Percentiles rank a stretch among this genome's conserved stretches.
phyloP scores from a whole-genome alignment of 2,888 invertebrate species.

The Synergus laeviventris region DNA sequence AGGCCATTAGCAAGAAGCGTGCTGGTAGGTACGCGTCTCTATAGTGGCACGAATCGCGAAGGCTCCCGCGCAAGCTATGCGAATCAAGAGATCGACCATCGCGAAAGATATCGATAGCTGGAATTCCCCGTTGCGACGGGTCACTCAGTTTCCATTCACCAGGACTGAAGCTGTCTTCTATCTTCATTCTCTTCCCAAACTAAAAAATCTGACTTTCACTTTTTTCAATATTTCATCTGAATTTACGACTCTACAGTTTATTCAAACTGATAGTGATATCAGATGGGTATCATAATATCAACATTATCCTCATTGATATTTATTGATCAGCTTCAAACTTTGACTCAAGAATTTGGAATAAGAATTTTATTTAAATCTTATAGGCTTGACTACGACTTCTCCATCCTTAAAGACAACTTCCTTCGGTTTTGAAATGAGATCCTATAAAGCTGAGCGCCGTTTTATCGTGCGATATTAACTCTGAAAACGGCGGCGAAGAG shows the following conservation, averaged over 20 bases:
- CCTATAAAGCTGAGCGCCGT: slow-evolving; percentile 59
- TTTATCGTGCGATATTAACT: slow-evolving; percentile 62
- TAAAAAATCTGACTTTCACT: not conserved
- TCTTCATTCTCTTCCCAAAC: not conserved
- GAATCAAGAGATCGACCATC: slow-evolving; percentile 45
- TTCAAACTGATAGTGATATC: no score
- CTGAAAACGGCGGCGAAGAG: slow-evolving; percentile 52
- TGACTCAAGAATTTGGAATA: not conserved
- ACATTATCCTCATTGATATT: no score
- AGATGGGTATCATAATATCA: no score
- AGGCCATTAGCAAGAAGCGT: slow-evolving; percentile 67
- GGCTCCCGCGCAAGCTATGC: slow-evolving; percentile 25
- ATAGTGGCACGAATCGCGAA: slow-evolving; percentile 44
- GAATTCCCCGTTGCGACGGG: not conserved
- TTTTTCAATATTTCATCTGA: not conserved
- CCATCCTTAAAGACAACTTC: slow-evolving; percentile 60
- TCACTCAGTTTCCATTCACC: slow-evolving; percentile 26
- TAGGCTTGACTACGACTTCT: not conserved
- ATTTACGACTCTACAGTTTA: not conserved
- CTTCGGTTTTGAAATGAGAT: slow-evolving; percentile 57
- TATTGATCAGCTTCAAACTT: no score
- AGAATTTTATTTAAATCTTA: not conserved
- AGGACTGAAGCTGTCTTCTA: not conserved
- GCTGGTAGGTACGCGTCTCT: slow-evolving; percentile 52
- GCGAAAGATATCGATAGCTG: slow-evolving; percentile 20